Evolutionary conservation across 30 jellyfish, hydroid and myxozoan genomes (phyloP).

Genomic region (Chrysaora quinquecirrha): DNA sequence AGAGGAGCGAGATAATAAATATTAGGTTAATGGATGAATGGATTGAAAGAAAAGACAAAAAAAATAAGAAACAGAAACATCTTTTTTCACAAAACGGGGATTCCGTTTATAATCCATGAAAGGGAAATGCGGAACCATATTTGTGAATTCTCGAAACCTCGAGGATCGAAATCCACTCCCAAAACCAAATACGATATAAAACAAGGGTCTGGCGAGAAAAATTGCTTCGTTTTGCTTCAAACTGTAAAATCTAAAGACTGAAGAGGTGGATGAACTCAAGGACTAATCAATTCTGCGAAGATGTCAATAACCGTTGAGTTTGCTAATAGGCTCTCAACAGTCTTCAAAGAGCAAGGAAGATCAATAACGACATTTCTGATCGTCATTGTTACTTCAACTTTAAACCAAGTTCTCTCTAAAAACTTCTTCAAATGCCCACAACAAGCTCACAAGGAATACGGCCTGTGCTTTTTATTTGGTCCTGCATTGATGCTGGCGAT

Average conservation of each 20-base stretch:
- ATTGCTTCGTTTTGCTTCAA: background rate
- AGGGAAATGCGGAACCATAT: too few relatives aligned
- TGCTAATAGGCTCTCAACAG: background rate
- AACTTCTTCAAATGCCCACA: conserved; percentile 45
- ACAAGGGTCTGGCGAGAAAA: background rate
- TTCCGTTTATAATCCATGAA: too few relatives aligned
- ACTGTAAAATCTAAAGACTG: background rate
- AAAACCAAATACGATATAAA: background rate
- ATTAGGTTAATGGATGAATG: too few relatives aligned
- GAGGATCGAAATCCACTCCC: background rate
- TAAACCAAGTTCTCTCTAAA: conserved; percentile 24
- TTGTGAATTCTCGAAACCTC: too few relatives aligned
- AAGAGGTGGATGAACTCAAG: too few relatives aligned
- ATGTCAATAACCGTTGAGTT: conserved; percentile 12
- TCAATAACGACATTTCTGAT: conserved; percentile 11
- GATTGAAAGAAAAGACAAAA: too few relatives aligned
- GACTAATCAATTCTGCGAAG: too few relatives aligned
- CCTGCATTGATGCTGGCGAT: conserved; percentile 37
- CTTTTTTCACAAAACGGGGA: too few relatives aligned
- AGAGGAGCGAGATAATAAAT: too few relatives aligned
- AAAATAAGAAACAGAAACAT: too few relatives aligned
- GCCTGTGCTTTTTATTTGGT: conserved; percentile 22
- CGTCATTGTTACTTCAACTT: conserved; percentile 9
- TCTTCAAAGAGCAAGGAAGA: conserved; percentile 10
- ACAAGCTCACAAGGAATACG: conserved; percentile 21